A percentile compares a stretch with the other conserved stretches of the same genome.
Evolutionary conservation across 2,113 vertebrate genomes (phyloP).

Genomic region (Apteryx mantelli): DNA sequence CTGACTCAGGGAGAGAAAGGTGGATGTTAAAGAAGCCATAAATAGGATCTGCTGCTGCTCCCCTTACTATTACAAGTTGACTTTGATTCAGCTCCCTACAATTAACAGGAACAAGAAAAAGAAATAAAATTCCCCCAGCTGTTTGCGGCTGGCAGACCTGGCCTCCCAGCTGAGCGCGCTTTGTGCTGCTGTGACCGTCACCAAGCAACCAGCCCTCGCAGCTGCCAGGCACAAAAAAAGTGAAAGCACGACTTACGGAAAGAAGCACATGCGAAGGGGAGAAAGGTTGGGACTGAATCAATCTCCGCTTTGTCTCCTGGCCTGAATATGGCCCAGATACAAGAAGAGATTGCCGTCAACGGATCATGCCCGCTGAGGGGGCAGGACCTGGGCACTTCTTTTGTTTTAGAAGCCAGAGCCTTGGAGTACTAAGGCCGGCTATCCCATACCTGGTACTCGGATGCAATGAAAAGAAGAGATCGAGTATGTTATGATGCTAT

Average conservation of each 20-base stretch:
- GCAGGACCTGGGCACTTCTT: neutral
- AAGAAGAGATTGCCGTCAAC: neutral
- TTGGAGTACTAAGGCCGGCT: neutral
- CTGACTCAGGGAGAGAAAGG: neutral
- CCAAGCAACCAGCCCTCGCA: constrained; percentile 94
- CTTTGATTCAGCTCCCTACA: constrained; percentile 69
- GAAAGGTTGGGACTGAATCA: constrained; percentile 75
- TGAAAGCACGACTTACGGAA: constrained; percentile 77
- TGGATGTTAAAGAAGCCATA: constrained; percentile 26
- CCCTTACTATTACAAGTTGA: constrained; percentile 61
- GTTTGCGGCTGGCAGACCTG: constrained; percentile 82
- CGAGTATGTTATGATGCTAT: neutral
- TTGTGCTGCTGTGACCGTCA: constrained; percentile 90
- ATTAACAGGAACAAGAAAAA: constrained; percentile 76
- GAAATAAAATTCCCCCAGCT: constrained; percentile 82
- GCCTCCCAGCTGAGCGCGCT: constrained; percentile 92
- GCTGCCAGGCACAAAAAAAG: constrained; percentile 78
- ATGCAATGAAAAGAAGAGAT: neutral
- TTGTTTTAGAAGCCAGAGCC: neutral
- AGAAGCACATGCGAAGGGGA: constrained; percentile 71
- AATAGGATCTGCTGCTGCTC: constrained; percentile 48
- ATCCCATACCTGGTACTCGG: neutral
- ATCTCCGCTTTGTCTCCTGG: constrained; percentile 70
- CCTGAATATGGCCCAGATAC: constrained; percentile 30
- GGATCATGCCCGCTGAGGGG: neutral